Percentiles rank a stretch among this genome's conserved stretches.
Conservation (phyloP, 2,797 vertebrate genomes). For the Tachyglossus aculeatus region DNA sequence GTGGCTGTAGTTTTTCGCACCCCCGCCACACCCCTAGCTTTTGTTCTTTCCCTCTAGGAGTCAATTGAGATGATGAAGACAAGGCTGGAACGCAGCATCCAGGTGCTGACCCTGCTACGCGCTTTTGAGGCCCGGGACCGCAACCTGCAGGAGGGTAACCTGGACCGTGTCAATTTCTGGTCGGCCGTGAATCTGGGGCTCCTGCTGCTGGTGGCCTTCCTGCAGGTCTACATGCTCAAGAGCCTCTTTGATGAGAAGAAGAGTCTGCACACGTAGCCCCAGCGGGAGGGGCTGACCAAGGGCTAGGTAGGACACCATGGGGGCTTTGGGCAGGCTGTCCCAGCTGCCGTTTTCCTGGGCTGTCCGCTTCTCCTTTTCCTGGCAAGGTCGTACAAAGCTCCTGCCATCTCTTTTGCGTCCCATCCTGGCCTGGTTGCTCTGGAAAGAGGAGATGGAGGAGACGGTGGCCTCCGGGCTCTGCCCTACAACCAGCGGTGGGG, state of each 20-base stretch:
- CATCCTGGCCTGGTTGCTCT: no score
- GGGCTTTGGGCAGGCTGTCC: no score
- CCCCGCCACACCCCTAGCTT: background rate
- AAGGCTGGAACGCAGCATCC: slow-evolving; percentile 80
- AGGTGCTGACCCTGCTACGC: slow-evolving; percentile 77
- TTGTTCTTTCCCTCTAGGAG: slow-evolving; percentile 62
- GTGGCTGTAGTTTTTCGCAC: no score
- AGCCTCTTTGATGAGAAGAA: slow-evolving; percentile 80
- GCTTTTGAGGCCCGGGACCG: slow-evolving; percentile 86
- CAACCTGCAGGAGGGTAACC: slow-evolving; percentile 86
- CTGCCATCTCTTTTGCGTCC: no score
- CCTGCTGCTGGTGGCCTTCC: slow-evolving; percentile 78
- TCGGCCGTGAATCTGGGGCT: slow-evolving; percentile 80
- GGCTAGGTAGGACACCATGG: no score
- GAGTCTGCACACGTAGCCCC: slow-evolving; percentile 68
- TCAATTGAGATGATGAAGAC: slow-evolving; percentile 77
- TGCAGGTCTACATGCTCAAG: slow-evolving; percentile 83
- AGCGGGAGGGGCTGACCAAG: background rate
- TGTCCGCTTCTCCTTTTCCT: no score
- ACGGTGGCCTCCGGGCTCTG: no score
- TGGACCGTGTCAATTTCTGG: slow-evolving; percentile 89
- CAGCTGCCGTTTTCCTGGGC: no score
- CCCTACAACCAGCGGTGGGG: no score
- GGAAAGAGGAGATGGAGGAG: no score
- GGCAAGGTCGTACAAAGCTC: no score